Base-by-base conservation (phyloP, 2,888 invertebrate species). In the Unio pictorum region DNA sequence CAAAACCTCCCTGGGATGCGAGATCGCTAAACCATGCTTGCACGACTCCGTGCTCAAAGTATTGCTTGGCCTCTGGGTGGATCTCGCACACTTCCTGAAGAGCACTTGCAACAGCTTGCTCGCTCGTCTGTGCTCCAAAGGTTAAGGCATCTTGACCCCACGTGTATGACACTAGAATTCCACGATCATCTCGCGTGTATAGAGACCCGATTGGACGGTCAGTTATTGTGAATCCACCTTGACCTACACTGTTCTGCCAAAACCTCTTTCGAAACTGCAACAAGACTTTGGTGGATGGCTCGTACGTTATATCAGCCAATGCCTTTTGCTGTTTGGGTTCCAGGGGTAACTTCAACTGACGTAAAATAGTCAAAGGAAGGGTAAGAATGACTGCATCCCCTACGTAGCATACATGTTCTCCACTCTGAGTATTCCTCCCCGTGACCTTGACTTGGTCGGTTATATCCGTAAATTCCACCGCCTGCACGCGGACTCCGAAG, bases 351-450 rank as follows among this genome's bases (percentile, higher is more conserved):
- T 76, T 65, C 55, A 78, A 58, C 64, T 76, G 74, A 8, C 78
- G 66, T 11, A 78, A 60, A 55, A 76, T 70, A 1, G 67, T 56
- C 11, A 78, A 61, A 17, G 78, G 74, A 0, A 71, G 61, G 8
- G 78, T 74, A 15, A 78, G 7, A 56, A 78, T 68, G 4, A 75
- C 77, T 17, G 75, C 75, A 67, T 78, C 75, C 7, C 73, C 75
- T 15, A 6, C 17, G 55, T 61, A 67, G 0, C 17, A 23, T 17
- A 58, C 26, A 17, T 20, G 23, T 20, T 73, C 55, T 6, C 72
- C 67, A 18, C 72, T 71, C 18, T 56, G 55, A 3, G 8, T 60
- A 56, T 76, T 75, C 6, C 56, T 23, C 11, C 70, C 74, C 2
- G 20, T 60, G 0, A 75, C 75, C 17, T 23, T 66, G 23, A 70